These are phyloP conservation scores for Pantherophis alleghaniensis DNA, from an alignment of 2,797 vertebrate genomes.

Conservation along the genomic window DNA sequence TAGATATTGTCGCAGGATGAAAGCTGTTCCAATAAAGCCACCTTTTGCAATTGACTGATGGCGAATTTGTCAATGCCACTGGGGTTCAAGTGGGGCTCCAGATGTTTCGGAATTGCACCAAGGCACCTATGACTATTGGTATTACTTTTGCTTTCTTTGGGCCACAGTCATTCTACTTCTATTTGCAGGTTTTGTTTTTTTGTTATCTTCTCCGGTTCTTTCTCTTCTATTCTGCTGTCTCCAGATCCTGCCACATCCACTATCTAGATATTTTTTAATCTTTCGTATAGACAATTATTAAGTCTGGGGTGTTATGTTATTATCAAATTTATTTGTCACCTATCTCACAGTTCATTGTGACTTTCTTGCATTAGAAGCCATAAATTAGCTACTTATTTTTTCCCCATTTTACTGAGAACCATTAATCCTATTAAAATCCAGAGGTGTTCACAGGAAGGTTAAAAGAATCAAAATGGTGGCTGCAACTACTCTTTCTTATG, in stretches of 20 bases:
- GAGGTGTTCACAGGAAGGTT: neutral
- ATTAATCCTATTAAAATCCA: neutral
- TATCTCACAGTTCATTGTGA: neutral
- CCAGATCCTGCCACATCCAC: neutral
- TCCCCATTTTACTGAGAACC: neutral
- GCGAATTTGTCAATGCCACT: neutral
- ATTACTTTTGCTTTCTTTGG: neutral
- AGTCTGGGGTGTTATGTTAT: neutral
- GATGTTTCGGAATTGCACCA: neutral
- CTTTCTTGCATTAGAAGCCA: neutral
- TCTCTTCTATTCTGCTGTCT: neutral
- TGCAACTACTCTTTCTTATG: neutral
- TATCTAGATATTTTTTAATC: neutral
- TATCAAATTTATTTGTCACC: neutral
- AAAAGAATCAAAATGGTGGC: neutral
- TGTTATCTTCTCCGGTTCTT: neutral
- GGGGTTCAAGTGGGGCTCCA: neutral
- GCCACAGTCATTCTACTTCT: neutral
- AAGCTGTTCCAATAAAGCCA: neutral
- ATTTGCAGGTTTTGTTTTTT: too few relatives aligned
- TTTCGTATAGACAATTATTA: neutral
- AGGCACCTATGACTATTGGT: neutral
- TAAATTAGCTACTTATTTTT: neutral
- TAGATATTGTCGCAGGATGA: neutral
- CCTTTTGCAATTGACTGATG: neutral